Percentiles rank a stretch among this genome's conserved stretches.
These are phyloP conservation scores for Gadopsis bispinosus DNA, from an alignment of 2,797 vertebrate genomes.

Conservation along the genomic window DNA sequence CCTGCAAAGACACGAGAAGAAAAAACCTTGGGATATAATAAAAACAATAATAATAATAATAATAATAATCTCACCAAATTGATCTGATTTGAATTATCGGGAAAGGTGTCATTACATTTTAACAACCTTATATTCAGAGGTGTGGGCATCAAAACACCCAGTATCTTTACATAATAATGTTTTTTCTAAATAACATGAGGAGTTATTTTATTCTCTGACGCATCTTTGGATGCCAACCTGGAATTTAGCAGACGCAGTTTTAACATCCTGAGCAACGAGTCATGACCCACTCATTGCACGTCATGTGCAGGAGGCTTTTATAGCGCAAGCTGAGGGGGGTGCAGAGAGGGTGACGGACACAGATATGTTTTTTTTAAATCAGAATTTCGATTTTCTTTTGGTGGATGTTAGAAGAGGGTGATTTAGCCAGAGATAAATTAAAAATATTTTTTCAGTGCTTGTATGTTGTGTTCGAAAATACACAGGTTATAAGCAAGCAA, in stretches of 20 bases:
- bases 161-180: background rate
- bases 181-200: background rate
- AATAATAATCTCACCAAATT: background rate
- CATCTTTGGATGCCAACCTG: background rate
- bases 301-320: conserved; percentile 28
- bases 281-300: conserved; percentile 11
- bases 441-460: background rate
- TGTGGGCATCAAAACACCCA: background rate
- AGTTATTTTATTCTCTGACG: background rate
- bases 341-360: background rate
- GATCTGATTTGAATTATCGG: background rate
- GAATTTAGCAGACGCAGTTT: background rate
- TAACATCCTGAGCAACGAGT: background rate
- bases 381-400: background rate
- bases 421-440: conserved; percentile 9
- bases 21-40: background rate
- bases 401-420: background rate
- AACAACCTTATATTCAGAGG: background rate
- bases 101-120: background rate
- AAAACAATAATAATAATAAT: no score
- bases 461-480: background rate
- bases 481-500: background rate
- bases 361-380: background rate
- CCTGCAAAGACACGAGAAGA: conserved; percentile 77
- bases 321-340: background rate